phyloP scores from a whole-genome alignment of 2,888 invertebrate genomes.

The Megaustenia siamemsis region DNA sequence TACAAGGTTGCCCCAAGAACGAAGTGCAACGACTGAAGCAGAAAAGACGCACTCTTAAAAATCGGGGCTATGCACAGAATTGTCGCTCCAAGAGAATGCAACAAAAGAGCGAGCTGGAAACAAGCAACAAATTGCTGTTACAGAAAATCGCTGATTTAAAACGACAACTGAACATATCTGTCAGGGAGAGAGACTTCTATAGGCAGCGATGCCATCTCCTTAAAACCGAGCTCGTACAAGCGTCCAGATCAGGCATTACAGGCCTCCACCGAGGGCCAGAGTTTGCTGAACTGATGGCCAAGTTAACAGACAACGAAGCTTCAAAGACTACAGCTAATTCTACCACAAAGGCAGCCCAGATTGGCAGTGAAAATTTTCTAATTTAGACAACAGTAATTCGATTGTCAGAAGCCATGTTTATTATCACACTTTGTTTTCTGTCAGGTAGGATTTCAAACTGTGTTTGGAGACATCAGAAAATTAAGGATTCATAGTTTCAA shows the following conservation, averaged over 20 bases:
- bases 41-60: slow-evolving; percentile 95
- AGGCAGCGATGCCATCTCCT: slow-evolving; percentile 72
- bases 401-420: background rate
- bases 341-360: slow-evolving; percentile 42
- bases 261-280: background rate
- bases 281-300: slow-evolving; percentile 37
- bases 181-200: slow-evolving; percentile 83
- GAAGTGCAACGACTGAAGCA: slow-evolving; percentile 94
- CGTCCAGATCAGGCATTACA: slow-evolving; percentile 16
- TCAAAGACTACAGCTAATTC: background rate
- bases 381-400: slow-evolving; percentile 22
- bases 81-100: slow-evolving; percentile 95
- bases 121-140: slow-evolving; percentile 89
- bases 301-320: slow-evolving; percentile 28
- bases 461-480: background rate
- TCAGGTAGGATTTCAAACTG: background rate
- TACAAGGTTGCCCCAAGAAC: slow-evolving; percentile 94
- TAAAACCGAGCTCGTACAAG: slow-evolving; percentile 46
- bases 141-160: slow-evolving; percentile 72
- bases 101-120: slow-evolving; percentile 92
- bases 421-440: background rate
- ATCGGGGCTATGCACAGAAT: slow-evolving; percentile 94
- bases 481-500: background rate
- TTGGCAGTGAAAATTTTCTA: slow-evolving; percentile 51
- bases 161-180: slow-evolving; percentile 72